Evolutionary conservation across 1,140 invertebrate genomes (phyloP), one percentile per base, ranked within the genome.

Genomic region (Scaptomyza hsui): DNA sequence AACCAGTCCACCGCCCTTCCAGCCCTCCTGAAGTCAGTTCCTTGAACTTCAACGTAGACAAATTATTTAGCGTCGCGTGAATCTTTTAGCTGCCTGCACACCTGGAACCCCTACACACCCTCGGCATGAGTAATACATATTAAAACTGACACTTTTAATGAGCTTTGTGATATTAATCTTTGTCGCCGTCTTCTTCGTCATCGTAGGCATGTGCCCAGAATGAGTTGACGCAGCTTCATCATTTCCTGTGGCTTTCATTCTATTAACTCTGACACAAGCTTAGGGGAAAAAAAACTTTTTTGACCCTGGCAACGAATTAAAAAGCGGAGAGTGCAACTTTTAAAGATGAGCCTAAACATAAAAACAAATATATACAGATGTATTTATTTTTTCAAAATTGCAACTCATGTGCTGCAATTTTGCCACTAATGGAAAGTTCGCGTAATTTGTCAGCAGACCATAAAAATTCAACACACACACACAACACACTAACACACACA

Each of bases 361-460:
- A 55, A 24, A 37, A 42, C 1, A 13, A 13, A 6, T 35, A 15
- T 16, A 15, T 44, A 16, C 24, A 12, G 3, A n/a, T 32, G 16
- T 48, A 24, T 24, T 24, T 18, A 52, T 55, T 65, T 35, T 21
- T 21, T 4, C 3, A 12, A 13, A 44, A 64, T 64, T 60, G 53
- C 65, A 59, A 41, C 53, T 48, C 59, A 59, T 64, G 48, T 26
- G 13, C n/a, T n/a, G n/a, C n/a, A n/a, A n/a, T 63, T 44, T 32
- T n/a, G 26, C 47, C 60, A 65, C 81, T 85, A 86, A 85, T 85
- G 81, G 73, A 86, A 85, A 86, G 72, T 80, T 85, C 63, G 53
- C 76, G 76, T 76, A 85, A 85, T 85, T 85, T 85, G 80, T 80
- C 80, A 85, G 80, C 81, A 85, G 81, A 80, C 81, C 73, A 80